These are phyloP conservation scores for Callyntrura sp. DNA, from an alignment of 2,888 invertebrate species.

Conservation along the genomic window DNA sequence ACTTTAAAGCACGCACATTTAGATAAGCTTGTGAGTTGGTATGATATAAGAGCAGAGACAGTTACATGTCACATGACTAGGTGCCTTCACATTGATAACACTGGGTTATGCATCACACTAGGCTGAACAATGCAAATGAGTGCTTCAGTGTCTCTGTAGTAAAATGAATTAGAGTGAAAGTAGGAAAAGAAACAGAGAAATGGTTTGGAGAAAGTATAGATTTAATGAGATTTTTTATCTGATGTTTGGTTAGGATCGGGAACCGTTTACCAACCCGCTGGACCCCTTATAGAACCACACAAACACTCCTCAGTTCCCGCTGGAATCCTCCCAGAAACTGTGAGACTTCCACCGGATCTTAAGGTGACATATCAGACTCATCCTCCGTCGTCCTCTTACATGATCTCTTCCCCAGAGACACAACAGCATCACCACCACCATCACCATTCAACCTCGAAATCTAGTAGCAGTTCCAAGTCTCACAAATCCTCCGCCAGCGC, in stretches of 20 bases:
- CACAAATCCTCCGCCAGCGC: conserved; percentile 57
- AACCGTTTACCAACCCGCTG: conserved; percentile 92
- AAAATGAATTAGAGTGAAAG: conserved; percentile 7
- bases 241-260: conserved; percentile 69
- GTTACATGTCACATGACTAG: too few species aligned
- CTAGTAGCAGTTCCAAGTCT: conserved; percentile 62
- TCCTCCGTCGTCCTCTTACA: conserved; percentile 78
- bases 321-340: conserved; percentile 82
- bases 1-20: too few species aligned
- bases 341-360: conserved; percentile 83
- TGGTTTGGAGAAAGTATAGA: neutral
- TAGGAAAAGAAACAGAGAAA: neutral
- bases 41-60: too few species aligned
- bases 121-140: neutral
- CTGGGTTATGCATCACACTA: neutral
- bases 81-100: too few species aligned
- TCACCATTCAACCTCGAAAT: conserved; percentile 42
- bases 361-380: conserved; percentile 84
- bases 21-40: too few species aligned
- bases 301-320: conserved; percentile 78
- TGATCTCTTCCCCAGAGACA: conserved; percentile 67
- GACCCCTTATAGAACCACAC: conserved; percentile 90
- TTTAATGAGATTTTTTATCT: neutral
- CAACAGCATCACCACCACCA: conserved; percentile 59
- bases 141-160: neutral